Percentiles rank a stretch among this genome's conserved stretches.
Evolutionary conservation across 2,113 vertebrate genomes (phyloP).

Genomic region (Alectura lathami): DNA sequence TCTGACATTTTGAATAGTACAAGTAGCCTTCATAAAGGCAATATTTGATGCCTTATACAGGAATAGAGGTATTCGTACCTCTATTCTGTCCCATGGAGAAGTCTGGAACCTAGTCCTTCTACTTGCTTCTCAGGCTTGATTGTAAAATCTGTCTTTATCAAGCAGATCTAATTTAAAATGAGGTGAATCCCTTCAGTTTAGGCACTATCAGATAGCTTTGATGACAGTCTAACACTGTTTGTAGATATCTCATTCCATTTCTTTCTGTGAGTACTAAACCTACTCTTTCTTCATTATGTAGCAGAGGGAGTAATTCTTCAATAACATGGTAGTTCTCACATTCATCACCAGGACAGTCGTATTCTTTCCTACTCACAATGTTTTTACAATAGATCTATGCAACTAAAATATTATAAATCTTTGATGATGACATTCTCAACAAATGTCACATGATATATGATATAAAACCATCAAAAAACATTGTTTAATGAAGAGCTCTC

Average conservation of each 20-base stretch:
- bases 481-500: background rate
- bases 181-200: background rate
- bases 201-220: background rate
- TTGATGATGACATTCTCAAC: background rate
- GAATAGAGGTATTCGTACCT: background rate
- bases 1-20: background rate
- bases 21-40: background rate
- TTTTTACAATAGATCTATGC: background rate
- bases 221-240: background rate
- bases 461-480: background rate
- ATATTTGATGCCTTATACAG: background rate
- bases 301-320: background rate
- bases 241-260: background rate
- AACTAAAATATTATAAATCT: background rate
- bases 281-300: background rate
- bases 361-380: background rate
- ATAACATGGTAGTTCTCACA: background rate
- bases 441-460: background rate
- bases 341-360: background rate
- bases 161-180: background rate
- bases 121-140: accelerated
- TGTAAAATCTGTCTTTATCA: background rate
- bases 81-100: background rate
- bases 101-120: background rate
- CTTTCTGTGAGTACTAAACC: background rate